These are phyloP conservation scores for Ifrita kowaldi DNA, from an alignment of 2,113 vertebrate genomes.

Conservation along the genomic window DNA sequence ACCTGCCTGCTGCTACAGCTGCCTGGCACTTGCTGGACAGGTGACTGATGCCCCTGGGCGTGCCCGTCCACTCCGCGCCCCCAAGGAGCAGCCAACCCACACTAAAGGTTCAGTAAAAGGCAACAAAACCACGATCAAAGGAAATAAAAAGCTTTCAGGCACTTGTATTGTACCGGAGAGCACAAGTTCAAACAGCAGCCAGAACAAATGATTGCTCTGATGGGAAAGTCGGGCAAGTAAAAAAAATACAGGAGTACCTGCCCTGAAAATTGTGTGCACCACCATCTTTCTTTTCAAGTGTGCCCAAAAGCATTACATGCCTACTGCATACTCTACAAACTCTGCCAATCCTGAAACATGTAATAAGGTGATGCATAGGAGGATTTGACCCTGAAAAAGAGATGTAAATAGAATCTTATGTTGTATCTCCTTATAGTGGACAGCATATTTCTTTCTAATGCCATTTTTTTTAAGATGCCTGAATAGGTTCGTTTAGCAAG, in stretches of 20 bases:
- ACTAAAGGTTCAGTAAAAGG: background rate
- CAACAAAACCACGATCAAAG: background rate
- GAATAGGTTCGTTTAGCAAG: conserved; percentile 28
- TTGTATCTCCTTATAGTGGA: background rate
- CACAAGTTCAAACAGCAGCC: background rate
- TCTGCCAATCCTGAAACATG: background rate
- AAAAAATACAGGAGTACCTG: background rate
- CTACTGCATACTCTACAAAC: background rate
- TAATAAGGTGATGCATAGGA: background rate
- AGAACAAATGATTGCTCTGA: background rate
- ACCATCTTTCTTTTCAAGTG: background rate
- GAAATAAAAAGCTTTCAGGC: background rate
- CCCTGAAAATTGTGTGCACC: background rate
- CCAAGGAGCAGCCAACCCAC: background rate
- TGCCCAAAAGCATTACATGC: fast-evolving
- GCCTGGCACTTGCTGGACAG: fast-evolving
- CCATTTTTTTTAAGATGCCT: background rate
- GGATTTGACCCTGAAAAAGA: background rate
- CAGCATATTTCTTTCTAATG: background rate
- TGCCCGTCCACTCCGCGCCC: fast-evolving
- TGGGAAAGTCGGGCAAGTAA: background rate
- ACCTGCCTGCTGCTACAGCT: background rate
- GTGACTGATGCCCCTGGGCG: background rate
- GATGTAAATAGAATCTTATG: background rate
- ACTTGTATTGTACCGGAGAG: background rate